Conservation (phyloP, 2,888 invertebrate genomes). For the Sphaeridia pumilis region DNA sequence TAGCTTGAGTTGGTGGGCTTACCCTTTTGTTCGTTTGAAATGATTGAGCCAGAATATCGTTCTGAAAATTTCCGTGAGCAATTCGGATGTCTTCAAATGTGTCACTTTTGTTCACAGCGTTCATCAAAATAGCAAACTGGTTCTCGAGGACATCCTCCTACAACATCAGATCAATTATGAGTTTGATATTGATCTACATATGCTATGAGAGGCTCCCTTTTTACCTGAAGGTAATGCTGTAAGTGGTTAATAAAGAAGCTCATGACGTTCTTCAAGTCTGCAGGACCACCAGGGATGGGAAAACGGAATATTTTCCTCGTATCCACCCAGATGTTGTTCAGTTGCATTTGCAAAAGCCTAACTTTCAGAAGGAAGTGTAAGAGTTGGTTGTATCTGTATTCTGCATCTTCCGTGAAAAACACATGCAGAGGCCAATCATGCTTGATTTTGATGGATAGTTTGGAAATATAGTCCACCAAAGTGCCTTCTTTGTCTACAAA, state of each 20-base stretch:
- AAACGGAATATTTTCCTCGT: constrained; percentile 32
- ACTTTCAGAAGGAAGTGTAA: constrained; percentile 34
- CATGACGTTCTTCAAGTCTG: constrained; percentile 32
- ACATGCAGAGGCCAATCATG: constrained; percentile 35
- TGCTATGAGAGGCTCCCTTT: neutral
- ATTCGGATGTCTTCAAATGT: constrained; percentile 34
- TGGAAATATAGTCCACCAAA: constrained; percentile 9
- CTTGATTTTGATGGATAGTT: constrained; percentile 8
- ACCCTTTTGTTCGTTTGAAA: constrained; percentile 28
- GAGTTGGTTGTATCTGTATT: constrained; percentile 30
- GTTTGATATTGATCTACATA: neutral
- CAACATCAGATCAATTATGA: neutral
- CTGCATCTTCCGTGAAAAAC: constrained; percentile 27
- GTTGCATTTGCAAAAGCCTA: constrained; percentile 30
- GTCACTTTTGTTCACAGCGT: constrained; percentile 30
- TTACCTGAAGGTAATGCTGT: constrained; percentile 33
- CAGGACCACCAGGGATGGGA: constrained; percentile 32
- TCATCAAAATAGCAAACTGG: constrained; percentile 26
- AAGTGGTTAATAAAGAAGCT: constrained; percentile 34
- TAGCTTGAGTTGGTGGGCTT: neutral
- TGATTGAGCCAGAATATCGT: constrained; percentile 30
- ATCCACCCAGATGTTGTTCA: constrained; percentile 31
- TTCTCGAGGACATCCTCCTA: constrained; percentile 34
- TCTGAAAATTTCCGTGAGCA: constrained; percentile 29
- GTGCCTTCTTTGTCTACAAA: constrained; percentile 2